These are phyloP conservation scores for Pelobates cultripes DNA, from an alignment of 2,797 vertebrate species.

Conservation along the genomic window DNA sequence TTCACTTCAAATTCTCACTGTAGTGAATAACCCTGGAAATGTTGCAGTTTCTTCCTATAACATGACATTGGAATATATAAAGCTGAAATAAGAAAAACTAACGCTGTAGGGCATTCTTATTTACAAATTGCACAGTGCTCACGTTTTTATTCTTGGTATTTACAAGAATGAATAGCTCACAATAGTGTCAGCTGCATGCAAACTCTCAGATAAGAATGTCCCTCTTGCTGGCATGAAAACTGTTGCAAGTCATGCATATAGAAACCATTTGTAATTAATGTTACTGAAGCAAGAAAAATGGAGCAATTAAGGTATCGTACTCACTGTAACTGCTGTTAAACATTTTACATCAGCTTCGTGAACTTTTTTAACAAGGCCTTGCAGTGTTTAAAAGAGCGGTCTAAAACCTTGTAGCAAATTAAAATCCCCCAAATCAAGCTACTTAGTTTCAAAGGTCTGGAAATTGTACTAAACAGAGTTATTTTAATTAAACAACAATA, in stretches of 20 bases:
- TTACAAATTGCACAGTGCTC: neutral
- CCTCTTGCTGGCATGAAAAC: neutral
- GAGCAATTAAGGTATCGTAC: slow-evolving; percentile 30
- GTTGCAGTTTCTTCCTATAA: no score
- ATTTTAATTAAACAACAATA: slow-evolving; percentile 45
- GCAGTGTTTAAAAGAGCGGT: slow-evolving; percentile 23
- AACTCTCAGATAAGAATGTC: neutral
- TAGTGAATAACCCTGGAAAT: no score
- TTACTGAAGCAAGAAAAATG: slow-evolving; percentile 10
- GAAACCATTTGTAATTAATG: slow-evolving; percentile 14
- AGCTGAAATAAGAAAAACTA: no score
- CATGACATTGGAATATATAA: no score
- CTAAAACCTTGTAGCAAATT: slow-evolving; percentile 43
- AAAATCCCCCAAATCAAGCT: slow-evolving; percentile 47
- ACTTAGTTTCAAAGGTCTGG: slow-evolving; percentile 33
- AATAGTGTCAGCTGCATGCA: neutral
- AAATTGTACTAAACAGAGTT: slow-evolving; percentile 20
- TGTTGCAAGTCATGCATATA: slow-evolving; percentile 14
- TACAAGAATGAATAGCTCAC: neutral
- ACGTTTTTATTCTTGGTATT: neutral
- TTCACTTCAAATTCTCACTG: no score
- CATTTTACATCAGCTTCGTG: slow-evolving; percentile 9
- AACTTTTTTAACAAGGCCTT: slow-evolving; percentile 25
- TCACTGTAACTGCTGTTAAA: slow-evolving; percentile 6
- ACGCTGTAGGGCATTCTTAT: no score